Conservation (phyloP, 2,113 vertebrate species). For the Hyla sarda region DNA sequence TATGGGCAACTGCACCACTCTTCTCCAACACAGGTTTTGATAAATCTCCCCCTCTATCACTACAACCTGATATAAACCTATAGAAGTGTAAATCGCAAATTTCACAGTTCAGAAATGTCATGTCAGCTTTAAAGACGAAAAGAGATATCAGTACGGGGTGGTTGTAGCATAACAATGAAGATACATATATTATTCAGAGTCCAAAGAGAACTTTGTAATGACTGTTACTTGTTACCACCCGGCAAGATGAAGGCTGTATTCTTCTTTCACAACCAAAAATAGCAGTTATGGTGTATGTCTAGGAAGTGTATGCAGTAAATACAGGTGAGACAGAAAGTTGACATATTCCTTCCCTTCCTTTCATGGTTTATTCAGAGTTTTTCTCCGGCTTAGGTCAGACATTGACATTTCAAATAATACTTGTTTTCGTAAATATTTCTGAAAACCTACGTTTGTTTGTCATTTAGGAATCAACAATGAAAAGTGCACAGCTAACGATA, state of each 20-base stretch:
- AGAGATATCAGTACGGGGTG: too few species aligned
- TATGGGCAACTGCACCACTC: too few species aligned
- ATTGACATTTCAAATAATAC: slow-evolving; percentile 3
- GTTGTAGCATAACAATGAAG: too few species aligned
- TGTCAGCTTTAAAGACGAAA: too few species aligned
- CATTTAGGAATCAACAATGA: not conserved
- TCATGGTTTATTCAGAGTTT: not conserved
- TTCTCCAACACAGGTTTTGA: too few species aligned
- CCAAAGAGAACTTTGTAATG: too few species aligned
- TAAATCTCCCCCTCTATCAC: too few species aligned
- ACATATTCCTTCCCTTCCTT: not conserved
- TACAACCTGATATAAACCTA: too few species aligned
- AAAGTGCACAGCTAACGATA: not conserved
- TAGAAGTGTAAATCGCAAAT: too few species aligned
- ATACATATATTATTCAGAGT: too few species aligned
- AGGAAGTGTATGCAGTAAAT: not conserved
- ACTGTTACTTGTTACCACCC: too few species aligned
- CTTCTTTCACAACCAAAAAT: not conserved
- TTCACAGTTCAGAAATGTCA: too few species aligned
- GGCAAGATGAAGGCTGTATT: not conserved
- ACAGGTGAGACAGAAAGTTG: not conserved
- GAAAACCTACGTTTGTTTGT: not conserved
- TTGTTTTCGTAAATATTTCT: slow-evolving; percentile 1
- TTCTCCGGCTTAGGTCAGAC: not conserved
- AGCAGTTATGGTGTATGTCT: not conserved